A percentile compares a stretch with the other conserved stretches of the same genome.
phyloP scores from a whole-genome alignment of 2,888 invertebrate genomes.

The Acrobasis suavella region DNA sequence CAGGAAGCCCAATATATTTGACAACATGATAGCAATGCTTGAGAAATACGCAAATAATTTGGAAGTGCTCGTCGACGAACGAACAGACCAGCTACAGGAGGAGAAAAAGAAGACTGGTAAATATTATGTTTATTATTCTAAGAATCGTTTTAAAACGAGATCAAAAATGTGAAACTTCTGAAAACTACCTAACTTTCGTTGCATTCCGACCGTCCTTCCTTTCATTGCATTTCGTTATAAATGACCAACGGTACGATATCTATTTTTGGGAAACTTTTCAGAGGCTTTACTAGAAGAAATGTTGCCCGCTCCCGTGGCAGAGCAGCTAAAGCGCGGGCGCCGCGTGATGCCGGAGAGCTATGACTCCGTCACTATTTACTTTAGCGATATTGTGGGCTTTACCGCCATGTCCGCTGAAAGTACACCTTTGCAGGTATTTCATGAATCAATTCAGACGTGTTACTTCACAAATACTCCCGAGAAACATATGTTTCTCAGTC shows the following conservation, averaged over 20 bases:
- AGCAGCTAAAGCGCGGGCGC: conserved; percentile 94
- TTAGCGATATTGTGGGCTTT: conserved; percentile 97
- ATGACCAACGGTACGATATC: background rate
- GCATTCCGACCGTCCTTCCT: no score
- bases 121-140: conserved; percentile 20
- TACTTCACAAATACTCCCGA: no score
- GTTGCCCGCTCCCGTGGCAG: conserved; percentile 95
- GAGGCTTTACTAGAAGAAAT: conserved; percentile 94
- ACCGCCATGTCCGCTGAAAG: conserved; percentile 96
- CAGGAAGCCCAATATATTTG: conserved; percentile 97
- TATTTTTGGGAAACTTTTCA: conserved; percentile 50
- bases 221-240: no score
- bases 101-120: conserved; percentile 97
- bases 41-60: conserved; percentile 98
- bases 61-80: conserved; percentile 95
- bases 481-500: no score
- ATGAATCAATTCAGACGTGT: background rate
- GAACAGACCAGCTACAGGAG: conserved; percentile 95
- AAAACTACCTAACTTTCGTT: no score
- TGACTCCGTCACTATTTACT: conserved; percentile 96
- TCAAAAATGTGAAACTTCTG: no score
- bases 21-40: conserved; percentile 99
- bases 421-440: conserved; percentile 89
- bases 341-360: conserved; percentile 95
- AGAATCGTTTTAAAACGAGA: no score